phyloP scores from a whole-genome alignment of 2,888 invertebrate species.

The Hirtodrosophila confusa region DNA sequence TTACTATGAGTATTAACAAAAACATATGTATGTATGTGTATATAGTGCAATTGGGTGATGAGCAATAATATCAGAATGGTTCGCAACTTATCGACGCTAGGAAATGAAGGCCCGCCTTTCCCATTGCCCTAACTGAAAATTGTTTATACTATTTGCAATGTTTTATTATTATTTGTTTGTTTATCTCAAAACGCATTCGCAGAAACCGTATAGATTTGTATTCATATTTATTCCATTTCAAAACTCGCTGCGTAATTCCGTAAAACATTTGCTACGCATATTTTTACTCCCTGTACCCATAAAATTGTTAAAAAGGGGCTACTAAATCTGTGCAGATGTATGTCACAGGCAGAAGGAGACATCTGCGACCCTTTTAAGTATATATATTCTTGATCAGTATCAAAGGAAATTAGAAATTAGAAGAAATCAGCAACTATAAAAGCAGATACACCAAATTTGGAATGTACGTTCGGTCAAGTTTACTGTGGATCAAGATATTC shows the following conservation, averaged over 20 bases:
- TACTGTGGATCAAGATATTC: no score
- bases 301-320: no score
- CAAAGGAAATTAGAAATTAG: no score
- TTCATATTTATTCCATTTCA: background rate
- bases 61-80: conserved; percentile 7
- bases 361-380: no score
- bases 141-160: background rate
- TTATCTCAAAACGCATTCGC: conserved; percentile 13
- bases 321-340: no score
- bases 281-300: conserved; percentile 14
- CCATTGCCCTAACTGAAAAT: background rate
- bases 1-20: conserved; percentile 31
- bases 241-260: conserved; percentile 49
- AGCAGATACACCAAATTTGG: no score
- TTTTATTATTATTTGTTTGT: conserved; percentile 17
- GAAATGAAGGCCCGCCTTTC: conserved; percentile 13
- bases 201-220: conserved; percentile 9
- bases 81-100: conserved; percentile 31
- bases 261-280: conserved; percentile 25
- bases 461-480: no score
- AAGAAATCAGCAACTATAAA: no score
- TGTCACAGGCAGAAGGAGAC: no score
- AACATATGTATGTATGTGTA: conserved; percentile 3
- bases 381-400: no score
- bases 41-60: conserved; percentile 22